A percentile compares a stretch with the other conserved stretches of the same genome.
Conservation (phyloP, 2,888 invertebrate species). For the Eupithecia subumbrata region DNA sequence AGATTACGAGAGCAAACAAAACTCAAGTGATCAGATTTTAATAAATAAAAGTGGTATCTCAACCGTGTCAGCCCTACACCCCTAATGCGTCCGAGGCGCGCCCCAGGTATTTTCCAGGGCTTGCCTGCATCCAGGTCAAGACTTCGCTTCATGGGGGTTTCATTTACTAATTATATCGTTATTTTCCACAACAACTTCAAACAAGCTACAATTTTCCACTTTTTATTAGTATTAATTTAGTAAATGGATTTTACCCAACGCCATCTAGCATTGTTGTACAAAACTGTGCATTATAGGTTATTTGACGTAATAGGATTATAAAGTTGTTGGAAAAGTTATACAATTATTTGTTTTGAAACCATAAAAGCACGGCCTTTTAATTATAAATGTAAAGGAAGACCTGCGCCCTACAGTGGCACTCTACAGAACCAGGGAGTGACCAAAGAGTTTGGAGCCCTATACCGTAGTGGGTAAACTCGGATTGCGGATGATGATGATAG, state of each 20-base stretch:
- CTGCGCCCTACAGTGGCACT: neutral
- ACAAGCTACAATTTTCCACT: neutral
- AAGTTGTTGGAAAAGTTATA: neutral
- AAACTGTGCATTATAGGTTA: neutral
- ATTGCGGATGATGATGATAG: neutral
- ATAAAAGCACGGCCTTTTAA: neutral
- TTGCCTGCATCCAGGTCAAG: conserved; percentile 31
- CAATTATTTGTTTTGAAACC: neutral
- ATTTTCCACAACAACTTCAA: neutral
- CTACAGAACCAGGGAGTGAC: neutral
- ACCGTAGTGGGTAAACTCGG: neutral
- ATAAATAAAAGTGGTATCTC: neutral
- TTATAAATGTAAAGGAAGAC: neutral
- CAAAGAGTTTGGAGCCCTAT: neutral
- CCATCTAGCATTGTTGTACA: neutral
- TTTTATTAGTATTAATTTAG: neutral
- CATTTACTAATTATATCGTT: conserved; percentile 4
- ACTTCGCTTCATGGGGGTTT: conserved; percentile 12
- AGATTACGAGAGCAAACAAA: neutral
- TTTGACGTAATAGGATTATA: neutral
- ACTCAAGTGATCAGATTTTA: no score
- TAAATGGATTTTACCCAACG: neutral
- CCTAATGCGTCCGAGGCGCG: conserved; percentile 19
- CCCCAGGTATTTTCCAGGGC: conserved; percentile 16
- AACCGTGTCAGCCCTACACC: conserved; percentile 23